phyloP scores from a whole-genome alignment of 1,140 invertebrate species.

The Riptortus pedestris region DNA sequence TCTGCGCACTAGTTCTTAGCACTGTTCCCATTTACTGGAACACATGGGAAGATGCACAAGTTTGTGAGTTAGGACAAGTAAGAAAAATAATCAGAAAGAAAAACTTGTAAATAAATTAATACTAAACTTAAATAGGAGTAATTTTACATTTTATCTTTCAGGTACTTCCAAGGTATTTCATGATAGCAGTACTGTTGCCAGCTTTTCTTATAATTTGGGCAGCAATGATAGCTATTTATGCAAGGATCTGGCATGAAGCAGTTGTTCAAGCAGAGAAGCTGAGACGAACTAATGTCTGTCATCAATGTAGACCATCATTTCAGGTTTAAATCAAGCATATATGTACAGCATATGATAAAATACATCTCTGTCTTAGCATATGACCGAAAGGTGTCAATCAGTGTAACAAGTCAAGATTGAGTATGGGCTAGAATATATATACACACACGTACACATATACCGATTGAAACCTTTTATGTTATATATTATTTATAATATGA shows the following conservation, averaged over 20 bases:
- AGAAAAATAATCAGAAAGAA: not conserved
- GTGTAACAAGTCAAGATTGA: too few relatives aligned
- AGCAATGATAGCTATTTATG: constrained; percentile 59
- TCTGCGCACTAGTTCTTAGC: constrained; percentile 47
- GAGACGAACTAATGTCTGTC: constrained; percentile 42
- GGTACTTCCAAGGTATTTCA: constrained; percentile 46
- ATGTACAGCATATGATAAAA: not conserved
- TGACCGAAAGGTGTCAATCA: too few relatives aligned
- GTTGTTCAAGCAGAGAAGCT: constrained; percentile 52
- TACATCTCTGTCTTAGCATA: too few relatives aligned
- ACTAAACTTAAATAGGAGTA: not conserved
- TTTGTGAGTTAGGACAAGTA: constrained; percentile 43
- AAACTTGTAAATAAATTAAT: not conserved
- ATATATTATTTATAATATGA: too few relatives aligned
- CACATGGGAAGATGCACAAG: constrained; percentile 45
- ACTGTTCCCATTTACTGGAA: constrained; percentile 61
- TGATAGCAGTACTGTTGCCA: constrained; percentile 52
- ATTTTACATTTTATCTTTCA: constrained; percentile 10
- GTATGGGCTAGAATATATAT: too few relatives aligned
- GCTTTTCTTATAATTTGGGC: constrained; percentile 57
- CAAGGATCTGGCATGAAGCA: constrained; percentile 61
- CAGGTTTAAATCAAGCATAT: constrained; percentile 24
- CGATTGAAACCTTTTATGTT: too few relatives aligned
- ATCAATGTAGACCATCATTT: constrained; percentile 41
- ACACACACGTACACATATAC: too few relatives aligned